These are phyloP conservation scores for Leptogaster cylindrica DNA, from an alignment of 2,888 invertebrate species.

Conservation along the genomic window DNA sequence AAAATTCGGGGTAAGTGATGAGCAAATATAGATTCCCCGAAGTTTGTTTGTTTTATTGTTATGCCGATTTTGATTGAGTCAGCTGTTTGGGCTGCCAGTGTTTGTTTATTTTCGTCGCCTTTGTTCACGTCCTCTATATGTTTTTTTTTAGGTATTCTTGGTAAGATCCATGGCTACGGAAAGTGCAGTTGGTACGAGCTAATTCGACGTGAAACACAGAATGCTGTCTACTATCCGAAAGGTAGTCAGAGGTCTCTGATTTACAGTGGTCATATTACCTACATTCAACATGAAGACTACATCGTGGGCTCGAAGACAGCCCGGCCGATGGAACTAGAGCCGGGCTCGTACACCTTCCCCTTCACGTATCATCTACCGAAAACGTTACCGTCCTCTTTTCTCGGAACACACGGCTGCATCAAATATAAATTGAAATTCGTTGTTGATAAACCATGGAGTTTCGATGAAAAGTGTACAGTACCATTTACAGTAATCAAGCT, in stretches of 20 bases:
- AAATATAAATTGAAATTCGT: conserved; percentile 60
- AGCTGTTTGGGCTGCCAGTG: conserved; percentile 27
- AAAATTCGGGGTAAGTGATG: conserved; percentile 61
- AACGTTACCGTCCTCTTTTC: conserved; percentile 58
- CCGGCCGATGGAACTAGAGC: conserved; percentile 53
- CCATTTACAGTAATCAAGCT: conserved; percentile 57
- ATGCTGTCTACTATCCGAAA: conserved; percentile 48
- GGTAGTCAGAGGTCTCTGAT: conserved; percentile 57
- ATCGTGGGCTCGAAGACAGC: conserved; percentile 57
- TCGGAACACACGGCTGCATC: conserved; percentile 58
- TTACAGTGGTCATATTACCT: conserved; percentile 59
- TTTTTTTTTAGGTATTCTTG: conserved; percentile 55
- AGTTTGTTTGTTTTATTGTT: no score
- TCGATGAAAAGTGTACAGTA: conserved; percentile 59
- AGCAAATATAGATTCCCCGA: no score
- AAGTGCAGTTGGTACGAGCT: conserved; percentile 62
- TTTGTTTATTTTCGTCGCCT: no score
- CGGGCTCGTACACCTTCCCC: conserved; percentile 57
- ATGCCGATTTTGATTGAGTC: conserved; percentile 20
- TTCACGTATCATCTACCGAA: conserved; percentile 56
- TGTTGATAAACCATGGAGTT: conserved; percentile 61
- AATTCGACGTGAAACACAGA: conserved; percentile 54
- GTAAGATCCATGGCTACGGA: conserved; percentile 60
- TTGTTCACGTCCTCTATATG: background rate
- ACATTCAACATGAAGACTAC: conserved; percentile 56